A percentile compares a stretch with the other conserved stretches of the same genome.
Conservation (phyloP, 1,140 invertebrate species). For the Rhizoglyphus robini region DNA sequence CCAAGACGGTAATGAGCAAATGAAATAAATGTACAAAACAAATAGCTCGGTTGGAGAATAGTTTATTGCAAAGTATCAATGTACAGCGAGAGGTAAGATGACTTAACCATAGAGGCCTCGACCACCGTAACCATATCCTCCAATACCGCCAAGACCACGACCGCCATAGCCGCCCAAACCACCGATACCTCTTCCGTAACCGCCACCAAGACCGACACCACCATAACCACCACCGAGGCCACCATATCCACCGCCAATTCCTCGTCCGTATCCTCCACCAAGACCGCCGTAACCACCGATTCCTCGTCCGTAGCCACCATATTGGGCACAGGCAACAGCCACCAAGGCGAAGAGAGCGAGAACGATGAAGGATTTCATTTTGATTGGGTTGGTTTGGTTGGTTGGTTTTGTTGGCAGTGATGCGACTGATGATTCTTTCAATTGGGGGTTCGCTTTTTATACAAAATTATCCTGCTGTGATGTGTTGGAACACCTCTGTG, state of each 20-base stretch:
- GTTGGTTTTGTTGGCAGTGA: not conserved
- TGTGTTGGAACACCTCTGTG: too few species aligned
- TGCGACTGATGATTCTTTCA: not conserved
- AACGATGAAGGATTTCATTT: slow-evolving; percentile 6
- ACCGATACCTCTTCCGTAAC: too few species aligned
- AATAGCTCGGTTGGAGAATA: not conserved
- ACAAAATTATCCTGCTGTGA: too few species aligned
- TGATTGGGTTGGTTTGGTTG: not conserved
- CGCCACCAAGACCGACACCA: too few species aligned
- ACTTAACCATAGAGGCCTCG: not conserved
- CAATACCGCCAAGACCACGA: not conserved
- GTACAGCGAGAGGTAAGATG: not conserved
- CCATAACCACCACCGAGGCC: too few species aligned
- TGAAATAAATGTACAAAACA: not conserved
- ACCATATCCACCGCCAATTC: too few species aligned
- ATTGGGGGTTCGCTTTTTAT: not conserved
- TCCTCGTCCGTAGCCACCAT: not conserved
- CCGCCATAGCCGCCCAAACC: too few species aligned
- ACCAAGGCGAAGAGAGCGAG: slow-evolving; percentile 8
- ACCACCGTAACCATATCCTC: not conserved
- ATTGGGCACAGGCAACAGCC: not conserved
- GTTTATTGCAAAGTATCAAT: not conserved
- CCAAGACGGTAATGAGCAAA: not conserved
- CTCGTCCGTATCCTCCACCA: not conserved
- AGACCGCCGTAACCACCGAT: not conserved